Base-by-base conservation (phyloP, 2,113 vertebrate genomes). In the Amblyopsis rosae region DNA sequence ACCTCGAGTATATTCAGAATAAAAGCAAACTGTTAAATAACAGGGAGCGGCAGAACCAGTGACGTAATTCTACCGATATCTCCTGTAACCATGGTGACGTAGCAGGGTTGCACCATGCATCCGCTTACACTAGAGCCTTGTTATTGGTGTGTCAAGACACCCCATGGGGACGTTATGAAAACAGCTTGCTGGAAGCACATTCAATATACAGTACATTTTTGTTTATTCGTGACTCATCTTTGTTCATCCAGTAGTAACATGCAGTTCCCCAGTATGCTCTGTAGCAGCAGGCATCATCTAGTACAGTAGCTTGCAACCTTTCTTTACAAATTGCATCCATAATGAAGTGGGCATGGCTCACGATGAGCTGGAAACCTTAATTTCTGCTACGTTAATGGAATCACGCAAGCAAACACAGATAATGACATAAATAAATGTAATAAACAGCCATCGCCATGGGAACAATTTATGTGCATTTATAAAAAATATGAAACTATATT, bases 201-300 rank as follows among this genome's bases (percentile, higher is more conserved):
- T 74, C 68, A 79, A 50, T 70, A 75, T 70, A 75, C 64, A 66
- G 26, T 54, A 16, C 59, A n/a, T 35, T 6, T 58, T 61, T 45
- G 33, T 76, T 75, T 77, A 76, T 83, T 77, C 65, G 57, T 46
- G 48, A 83, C 70, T 81, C 65, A 69, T 80, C 63, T 13, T 54
- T 67, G 64, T 76, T 83, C 73, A 81, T 76, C 81, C 70, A 69
- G 35, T 66, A 45, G 62, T 66, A 59, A 76, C 65, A 78, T 12
- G 67, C 50, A 76, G 32, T 65, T 55, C 70, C 66, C 62, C 1
- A 8, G 70, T 65, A 78, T 32, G 8, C 65, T 77, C 49, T 4
- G 32, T 50, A 69, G 65, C 78, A 60, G 49, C 70, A 1, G 51
- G 33, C 69, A 70, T 70, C 54, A 45, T 19, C 16, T 16, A 56